These are phyloP conservation scores for Corticium candelabrum DNA, from an alignment of 37 sponge, comb jelly and placozoan genomes.

Conservation along the genomic window DNA sequence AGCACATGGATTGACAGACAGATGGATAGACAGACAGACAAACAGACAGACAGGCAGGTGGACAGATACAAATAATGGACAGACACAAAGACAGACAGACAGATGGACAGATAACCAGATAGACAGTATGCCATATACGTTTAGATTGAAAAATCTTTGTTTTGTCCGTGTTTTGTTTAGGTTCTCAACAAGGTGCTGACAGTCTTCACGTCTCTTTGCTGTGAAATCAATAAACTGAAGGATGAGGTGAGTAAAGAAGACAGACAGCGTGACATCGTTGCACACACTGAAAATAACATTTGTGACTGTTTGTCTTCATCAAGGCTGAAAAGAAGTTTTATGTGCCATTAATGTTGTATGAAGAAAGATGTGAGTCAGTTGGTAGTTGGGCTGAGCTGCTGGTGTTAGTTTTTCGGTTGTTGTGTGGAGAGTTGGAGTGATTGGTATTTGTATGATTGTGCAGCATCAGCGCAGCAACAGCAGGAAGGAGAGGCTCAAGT, in stretches of 20 bases:
- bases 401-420: too few species aligned
- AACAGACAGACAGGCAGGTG: too few species aligned
- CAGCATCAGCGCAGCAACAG: slow-evolving; percentile 24
- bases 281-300: neutral
- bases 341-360: slow-evolving; percentile 76
- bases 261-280: neutral
- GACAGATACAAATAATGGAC: too few species aligned
- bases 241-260: too few species aligned
- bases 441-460: neutral
- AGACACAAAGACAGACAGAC: too few species aligned
- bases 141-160: too few species aligned
- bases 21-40: too few species aligned
- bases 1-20: too few species aligned
- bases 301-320: neutral
- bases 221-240: slow-evolving; percentile 67
- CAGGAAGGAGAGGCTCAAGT: slow-evolving; percentile 89
- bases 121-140: too few species aligned
- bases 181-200: slow-evolving; percentile 90
- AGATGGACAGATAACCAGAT: too few species aligned
- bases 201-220: slow-evolving; percentile 85
- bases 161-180: too few species aligned
- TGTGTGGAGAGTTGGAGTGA: neutral
- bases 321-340: slow-evolving; percentile 70
- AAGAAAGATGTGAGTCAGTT: slow-evolving; percentile 81
- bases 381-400: too few species aligned